Conservation (phyloP, 2,888 invertebrate genomes). For the Leucoptera coffeella region DNA sequence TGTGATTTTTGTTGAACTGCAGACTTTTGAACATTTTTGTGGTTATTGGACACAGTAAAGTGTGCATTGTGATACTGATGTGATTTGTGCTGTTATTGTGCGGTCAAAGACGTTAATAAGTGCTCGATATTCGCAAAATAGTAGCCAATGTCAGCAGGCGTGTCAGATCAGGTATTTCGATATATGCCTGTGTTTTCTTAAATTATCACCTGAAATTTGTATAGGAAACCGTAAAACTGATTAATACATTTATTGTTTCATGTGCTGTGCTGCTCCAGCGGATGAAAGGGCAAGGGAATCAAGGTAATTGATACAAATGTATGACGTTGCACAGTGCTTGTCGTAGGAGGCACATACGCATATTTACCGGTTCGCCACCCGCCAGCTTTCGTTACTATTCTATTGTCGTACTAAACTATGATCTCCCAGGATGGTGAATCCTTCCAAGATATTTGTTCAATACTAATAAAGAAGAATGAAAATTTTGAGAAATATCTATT, state of each 20-base stretch:
- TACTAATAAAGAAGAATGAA: no score
- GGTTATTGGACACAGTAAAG: constrained; percentile 30
- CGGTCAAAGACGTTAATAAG: constrained; percentile 37
- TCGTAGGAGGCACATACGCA: constrained; percentile 22
- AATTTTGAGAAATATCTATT: no score
- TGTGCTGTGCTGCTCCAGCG: constrained; percentile 55
- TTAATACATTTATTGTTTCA: constrained; percentile 43
- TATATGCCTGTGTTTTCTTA: constrained; percentile 11
- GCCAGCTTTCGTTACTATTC: no score
- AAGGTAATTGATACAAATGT: constrained; percentile 55
- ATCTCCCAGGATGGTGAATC: no score
- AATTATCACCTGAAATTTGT: constrained; percentile 14
- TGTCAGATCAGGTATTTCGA: constrained; percentile 78
- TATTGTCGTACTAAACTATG: constrained; percentile 34
- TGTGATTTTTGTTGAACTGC: constrained; percentile 20
- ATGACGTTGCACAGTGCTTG: constrained; percentile 49
- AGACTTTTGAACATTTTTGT: constrained; percentile 29
- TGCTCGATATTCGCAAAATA: constrained; percentile 51
- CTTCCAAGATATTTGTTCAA: no score
- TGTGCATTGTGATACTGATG: constrained; percentile 45
- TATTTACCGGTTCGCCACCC: no score
- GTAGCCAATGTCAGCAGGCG: constrained; percentile 86
- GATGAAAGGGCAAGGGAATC: constrained; percentile 84
- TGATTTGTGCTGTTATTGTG: constrained; percentile 38
- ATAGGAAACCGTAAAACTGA: constrained; percentile 7